Conservation (phyloP, 2,113 vertebrate genomes). For the Elgaria multicarinata region DNA sequence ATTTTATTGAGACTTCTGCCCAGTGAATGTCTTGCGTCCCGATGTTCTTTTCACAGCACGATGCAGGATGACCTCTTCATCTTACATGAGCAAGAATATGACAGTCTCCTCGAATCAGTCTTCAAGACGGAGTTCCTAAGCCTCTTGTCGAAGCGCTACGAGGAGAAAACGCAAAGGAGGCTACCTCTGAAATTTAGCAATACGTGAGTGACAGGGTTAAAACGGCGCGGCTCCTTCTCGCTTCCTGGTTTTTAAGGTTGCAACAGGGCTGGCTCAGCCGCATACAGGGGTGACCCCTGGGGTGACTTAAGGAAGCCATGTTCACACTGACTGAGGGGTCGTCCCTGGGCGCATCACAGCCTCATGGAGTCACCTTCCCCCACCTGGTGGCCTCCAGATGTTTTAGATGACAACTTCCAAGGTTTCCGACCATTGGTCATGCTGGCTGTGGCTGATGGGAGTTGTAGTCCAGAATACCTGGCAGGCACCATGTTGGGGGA, state of each 20-base stretch:
- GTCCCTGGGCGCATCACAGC: background rate
- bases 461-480: too few species aligned
- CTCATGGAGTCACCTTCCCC: too few species aligned
- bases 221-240: background rate
- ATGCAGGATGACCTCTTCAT: slow-evolving; percentile 95
- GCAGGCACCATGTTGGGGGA: background rate
- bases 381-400: background rate
- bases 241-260: background rate
- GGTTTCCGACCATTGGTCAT: too few species aligned
- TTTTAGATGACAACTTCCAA: background rate
- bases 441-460: too few species aligned
- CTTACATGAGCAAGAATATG: slow-evolving; percentile 95
- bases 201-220: slow-evolving; percentile 80
- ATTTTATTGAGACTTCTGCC: background rate
- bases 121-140: slow-evolving; percentile 98
- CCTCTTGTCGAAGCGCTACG: slow-evolving; percentile 89
- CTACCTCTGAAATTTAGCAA: slow-evolving; percentile 96
- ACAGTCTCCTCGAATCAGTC: slow-evolving; percentile 93
- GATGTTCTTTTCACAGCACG: slow-evolving; percentile 76
- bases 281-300: too few species aligned
- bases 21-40: slow-evolving; percentile 4
- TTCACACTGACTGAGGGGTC: background rate
- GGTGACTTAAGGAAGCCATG: too few species aligned
- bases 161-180: slow-evolving; percentile 93
- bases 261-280: background rate